Evolutionary conservation across 1,140 invertebrate genomes (phyloP).

Genomic region (Sesamia nonagrioides): DNA sequence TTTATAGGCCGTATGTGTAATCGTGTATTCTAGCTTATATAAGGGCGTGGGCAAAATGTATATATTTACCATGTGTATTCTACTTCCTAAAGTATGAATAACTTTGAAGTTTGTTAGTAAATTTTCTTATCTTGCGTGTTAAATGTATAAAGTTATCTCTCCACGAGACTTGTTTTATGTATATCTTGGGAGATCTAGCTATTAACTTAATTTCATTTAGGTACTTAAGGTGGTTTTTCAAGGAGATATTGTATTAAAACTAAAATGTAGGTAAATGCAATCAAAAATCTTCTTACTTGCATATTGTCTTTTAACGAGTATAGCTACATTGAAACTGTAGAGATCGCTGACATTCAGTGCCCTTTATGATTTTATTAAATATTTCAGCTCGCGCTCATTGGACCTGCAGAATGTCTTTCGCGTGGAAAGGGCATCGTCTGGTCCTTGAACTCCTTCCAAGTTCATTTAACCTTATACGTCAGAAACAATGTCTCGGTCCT

Average conservation of each 20-base stretch:
- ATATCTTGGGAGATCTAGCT: too few relatives aligned
- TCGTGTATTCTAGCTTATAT: too few relatives aligned
- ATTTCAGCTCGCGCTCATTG: constrained; percentile 27
- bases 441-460: neutral
- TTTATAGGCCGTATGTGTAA: too few relatives aligned
- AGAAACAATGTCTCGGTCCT: neutral
- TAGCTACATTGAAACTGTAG: neutral
- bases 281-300: neutral
- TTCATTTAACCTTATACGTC: constrained; percentile 29
- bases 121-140: too few relatives aligned
- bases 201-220: too few relatives aligned
- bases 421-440: constrained; percentile 36
- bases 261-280: neutral
- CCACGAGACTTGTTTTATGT: too few relatives aligned
- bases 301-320: neutral
- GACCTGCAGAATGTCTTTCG: constrained; percentile 38
- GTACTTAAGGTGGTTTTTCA: neutral
- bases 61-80: too few relatives aligned
- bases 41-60: too few relatives aligned
- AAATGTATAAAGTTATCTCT: too few relatives aligned
- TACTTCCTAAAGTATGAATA: too few relatives aligned
- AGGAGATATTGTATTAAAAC: neutral
- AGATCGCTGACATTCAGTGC: constrained; percentile 35
- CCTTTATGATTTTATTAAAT: constrained; percentile 48
- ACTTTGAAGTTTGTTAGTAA: too few relatives aligned